A percentile compares a stretch with the other conserved stretches of the same genome.
Evolutionary conservation across 2,797 vertebrate species (phyloP).

Genomic region (Sitta carolinensis): DNA sequence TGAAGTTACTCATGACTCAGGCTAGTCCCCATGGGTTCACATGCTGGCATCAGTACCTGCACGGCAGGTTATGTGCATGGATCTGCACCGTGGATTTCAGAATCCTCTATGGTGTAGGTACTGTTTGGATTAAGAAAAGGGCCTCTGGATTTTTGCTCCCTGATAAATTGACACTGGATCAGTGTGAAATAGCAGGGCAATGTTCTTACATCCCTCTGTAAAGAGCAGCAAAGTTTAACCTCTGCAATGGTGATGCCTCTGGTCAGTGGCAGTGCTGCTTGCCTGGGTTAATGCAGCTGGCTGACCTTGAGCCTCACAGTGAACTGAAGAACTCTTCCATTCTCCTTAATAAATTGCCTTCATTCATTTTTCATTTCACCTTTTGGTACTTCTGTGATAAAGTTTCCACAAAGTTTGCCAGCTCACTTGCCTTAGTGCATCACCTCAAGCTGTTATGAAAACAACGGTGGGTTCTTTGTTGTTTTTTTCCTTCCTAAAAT

Average conservation of each 20-base stretch:
- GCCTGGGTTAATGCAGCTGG: neutral
- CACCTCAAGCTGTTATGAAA: neutral
- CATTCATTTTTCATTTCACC: conserved; percentile 75
- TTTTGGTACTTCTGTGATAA: conserved; percentile 54
- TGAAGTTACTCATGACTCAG: neutral
- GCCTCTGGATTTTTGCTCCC: neutral
- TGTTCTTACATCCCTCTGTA: neutral
- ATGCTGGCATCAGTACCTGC: neutral
- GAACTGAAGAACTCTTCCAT: neutral
- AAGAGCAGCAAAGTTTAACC: neutral
- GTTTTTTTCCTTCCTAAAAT: neutral
- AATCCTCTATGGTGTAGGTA: neutral
- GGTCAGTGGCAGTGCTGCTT: neutral
- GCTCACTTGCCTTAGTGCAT: conserved; percentile 15
- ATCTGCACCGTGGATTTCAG: neutral
- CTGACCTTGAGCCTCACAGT: neutral
- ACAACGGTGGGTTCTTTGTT: fast-evolving
- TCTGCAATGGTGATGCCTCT: neutral
- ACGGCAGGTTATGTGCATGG: neutral
- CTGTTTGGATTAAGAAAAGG: neutral
- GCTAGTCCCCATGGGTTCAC: neutral
- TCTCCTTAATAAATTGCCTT: conserved; percentile 50
- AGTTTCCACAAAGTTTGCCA: conserved; percentile 74
- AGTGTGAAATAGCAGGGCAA: neutral
- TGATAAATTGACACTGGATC: neutral